A percentile compares a stretch with the other conserved stretches of the same genome.
Evolutionary conservation across 2,888 invertebrate species (phyloP).

Genomic region (Unio pictorum): DNA sequence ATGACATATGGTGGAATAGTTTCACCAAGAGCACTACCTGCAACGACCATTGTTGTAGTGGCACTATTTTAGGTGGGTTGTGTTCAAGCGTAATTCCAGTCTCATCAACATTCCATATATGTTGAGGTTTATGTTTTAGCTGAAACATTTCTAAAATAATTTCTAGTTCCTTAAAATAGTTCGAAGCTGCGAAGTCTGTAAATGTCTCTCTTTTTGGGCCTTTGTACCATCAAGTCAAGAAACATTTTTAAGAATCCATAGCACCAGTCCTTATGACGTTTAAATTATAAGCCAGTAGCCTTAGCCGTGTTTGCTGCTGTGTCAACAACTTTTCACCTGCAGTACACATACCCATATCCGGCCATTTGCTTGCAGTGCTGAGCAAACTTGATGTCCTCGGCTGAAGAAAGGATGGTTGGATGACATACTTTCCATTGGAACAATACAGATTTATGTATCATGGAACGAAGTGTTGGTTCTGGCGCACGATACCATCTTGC

Average conservation of each 20-base stretch:
- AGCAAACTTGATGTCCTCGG: constrained; percentile 1
- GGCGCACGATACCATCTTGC: constrained; percentile 5
- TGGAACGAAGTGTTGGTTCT: constrained; percentile 4
- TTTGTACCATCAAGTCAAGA: constrained; percentile 14
- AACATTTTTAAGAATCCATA: constrained; percentile 16
- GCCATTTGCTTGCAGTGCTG: constrained; percentile 4
- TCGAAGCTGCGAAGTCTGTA: constrained; percentile 12
- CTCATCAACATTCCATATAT: constrained; percentile 25
- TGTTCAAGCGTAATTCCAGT: constrained; percentile 16
- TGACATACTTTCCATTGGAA: background rate
- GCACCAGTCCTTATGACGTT: constrained; percentile 20
- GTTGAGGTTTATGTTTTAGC: constrained; percentile 11
- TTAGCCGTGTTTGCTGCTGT: no score
- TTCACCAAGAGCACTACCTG: constrained; percentile 21
- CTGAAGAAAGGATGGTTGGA: constrained; percentile 1
- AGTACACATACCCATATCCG: no score
- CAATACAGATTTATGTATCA: background rate
- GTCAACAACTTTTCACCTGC: no score
- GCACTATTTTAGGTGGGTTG: constrained; percentile 18
- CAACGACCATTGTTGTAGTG: constrained; percentile 16
- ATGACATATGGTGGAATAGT: constrained; percentile 22
- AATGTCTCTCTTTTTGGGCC: constrained; percentile 15
- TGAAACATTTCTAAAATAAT: constrained; percentile 10
- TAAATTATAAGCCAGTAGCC: no score
- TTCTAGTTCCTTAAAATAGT: constrained; percentile 10